A percentile compares a stretch with the other conserved stretches of the same genome.
Conservation (phyloP, 1,140 invertebrate genomes). For the Arctopsyche grandis region DNA sequence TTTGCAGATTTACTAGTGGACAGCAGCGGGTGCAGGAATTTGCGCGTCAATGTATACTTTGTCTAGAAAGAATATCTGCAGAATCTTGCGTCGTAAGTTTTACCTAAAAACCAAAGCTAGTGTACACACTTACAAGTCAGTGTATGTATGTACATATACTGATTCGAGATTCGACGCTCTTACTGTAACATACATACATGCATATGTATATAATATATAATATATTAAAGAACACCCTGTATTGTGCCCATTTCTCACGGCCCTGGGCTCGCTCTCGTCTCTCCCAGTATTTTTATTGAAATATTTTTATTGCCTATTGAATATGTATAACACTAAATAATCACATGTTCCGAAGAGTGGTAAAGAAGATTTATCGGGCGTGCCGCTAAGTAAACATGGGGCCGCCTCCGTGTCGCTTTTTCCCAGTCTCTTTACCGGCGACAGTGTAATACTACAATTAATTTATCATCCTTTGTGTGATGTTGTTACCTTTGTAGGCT, state of each 20-base stretch:
- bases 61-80: no score
- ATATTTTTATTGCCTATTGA: constrained; percentile 40
- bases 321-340: constrained; percentile 32
- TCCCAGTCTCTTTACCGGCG: background rate
- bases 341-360: constrained; percentile 20
- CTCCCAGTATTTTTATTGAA: constrained; percentile 23
- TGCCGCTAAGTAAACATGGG: constrained; percentile 30
- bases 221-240: background rate
- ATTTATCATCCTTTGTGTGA: background rate
- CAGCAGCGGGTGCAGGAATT: no score
- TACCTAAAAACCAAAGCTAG: no score
- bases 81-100: no score
- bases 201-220: no score
- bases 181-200: no score
- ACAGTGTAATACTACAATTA: constrained; percentile 4
- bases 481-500: background rate
- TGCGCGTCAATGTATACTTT: no score
- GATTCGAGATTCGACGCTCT: no score
- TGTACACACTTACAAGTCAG: background rate
- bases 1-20: no score
- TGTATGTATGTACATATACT: background rate
- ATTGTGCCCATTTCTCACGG: constrained; percentile 8
- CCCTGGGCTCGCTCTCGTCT: background rate
- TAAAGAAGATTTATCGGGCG: constrained; percentile 25
- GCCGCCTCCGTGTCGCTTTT: constrained; percentile 15